Conservation (phyloP, 1,140 invertebrate genomes). For the Cydia pomonella region DNA sequence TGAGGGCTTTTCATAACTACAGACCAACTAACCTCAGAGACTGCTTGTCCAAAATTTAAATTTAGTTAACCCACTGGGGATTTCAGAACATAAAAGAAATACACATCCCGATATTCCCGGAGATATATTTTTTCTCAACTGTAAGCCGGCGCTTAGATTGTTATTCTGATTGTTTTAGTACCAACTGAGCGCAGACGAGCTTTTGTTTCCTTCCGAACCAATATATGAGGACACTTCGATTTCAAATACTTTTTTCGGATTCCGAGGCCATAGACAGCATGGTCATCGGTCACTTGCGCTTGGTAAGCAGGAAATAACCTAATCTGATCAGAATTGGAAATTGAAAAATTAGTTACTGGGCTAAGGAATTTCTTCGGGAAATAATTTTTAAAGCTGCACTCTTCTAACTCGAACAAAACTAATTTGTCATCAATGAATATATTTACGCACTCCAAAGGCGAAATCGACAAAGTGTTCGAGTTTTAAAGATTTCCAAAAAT, state of each 20-base stretch:
- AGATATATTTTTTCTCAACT: not conserved
- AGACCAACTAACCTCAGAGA: not conserved
- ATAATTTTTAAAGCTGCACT: not conserved
- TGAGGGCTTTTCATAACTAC: slow-evolving; percentile 6
- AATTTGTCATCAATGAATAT: not conserved
- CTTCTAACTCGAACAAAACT: not conserved
- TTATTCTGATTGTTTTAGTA: not conserved
- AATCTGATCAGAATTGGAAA: not conserved
- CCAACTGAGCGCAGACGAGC: not conserved
- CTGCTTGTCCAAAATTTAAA: slow-evolving; percentile 10
- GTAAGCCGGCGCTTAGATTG: not conserved
- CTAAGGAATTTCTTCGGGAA: not conserved
- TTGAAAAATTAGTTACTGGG: not conserved
- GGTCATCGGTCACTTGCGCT: not conserved
- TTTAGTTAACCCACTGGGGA: slow-evolving; percentile 1
- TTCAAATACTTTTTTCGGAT: not conserved
- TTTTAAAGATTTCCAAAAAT: not conserved
- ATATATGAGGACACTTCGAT: not conserved
- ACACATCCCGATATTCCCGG: not conserved
- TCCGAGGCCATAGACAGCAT: not conserved
- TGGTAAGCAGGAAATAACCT: not conserved
- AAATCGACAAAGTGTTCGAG: not conserved
- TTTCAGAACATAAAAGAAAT: slow-evolving; percentile 4
- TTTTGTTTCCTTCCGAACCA: not conserved
- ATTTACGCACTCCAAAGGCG: not conserved